Percentiles rank a stretch among this genome's conserved stretches.
Evolutionary conservation across 2,113 vertebrate genomes (phyloP).

Genomic region (human): DNA sequence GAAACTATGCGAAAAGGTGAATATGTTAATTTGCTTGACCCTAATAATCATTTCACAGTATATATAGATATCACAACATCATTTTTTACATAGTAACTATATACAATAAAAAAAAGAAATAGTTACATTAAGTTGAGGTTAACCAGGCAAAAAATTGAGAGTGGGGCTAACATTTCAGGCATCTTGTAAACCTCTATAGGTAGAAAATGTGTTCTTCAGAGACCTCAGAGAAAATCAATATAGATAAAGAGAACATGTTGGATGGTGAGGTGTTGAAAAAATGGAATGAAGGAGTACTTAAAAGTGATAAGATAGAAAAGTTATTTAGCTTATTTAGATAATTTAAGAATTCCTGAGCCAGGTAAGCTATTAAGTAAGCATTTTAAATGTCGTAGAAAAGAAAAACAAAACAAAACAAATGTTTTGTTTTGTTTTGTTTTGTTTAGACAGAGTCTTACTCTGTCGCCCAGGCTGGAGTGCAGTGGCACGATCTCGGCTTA

Average conservation of each 20-base stretch:
- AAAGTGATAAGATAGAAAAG: too few species aligned
- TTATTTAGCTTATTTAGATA: background rate
- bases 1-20: background rate
- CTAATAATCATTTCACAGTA: background rate
- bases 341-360: background rate
- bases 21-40: background rate
- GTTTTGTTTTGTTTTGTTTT: too few species aligned
- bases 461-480: too few species aligned
- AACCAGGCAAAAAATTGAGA: background rate
- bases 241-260: background rate
- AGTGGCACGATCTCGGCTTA: too few species aligned
- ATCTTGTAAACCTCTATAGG: background rate
- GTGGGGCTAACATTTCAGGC: too few species aligned
- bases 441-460: too few species aligned
- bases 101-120: background rate
- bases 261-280: too few species aligned
- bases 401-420: too few species aligned
- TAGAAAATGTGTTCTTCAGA: background rate
- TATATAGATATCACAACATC: too few species aligned
- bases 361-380: background rate
- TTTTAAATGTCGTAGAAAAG: background rate
- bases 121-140: background rate
- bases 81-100: background rate
- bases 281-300: background rate
- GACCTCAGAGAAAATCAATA: background rate